Percentiles rank a stretch among this genome's conserved stretches.
Evolutionary conservation across 2,888 invertebrate species (phyloP).

Genomic region (Cephus rjabovi): DNA sequence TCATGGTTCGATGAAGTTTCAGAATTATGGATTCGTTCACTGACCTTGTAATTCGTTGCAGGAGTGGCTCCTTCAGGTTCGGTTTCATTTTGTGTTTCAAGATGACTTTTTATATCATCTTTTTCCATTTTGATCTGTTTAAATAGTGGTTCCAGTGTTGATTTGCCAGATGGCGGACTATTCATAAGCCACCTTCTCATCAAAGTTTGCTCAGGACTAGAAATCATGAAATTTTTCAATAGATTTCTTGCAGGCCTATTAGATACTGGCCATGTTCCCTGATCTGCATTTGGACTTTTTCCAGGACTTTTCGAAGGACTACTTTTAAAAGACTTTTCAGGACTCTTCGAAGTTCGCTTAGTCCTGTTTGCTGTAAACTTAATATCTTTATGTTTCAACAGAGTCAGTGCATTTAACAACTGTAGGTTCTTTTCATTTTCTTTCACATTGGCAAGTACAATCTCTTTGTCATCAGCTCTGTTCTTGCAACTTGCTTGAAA

Average conservation of each 20-base stretch:
- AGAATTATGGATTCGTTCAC: not conserved
- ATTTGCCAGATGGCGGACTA: not conserved
- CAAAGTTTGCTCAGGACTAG: not conserved
- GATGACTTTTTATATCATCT: not conserved
- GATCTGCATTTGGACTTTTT: not conserved
- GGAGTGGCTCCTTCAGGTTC: not conserved
- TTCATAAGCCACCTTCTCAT: not conserved
- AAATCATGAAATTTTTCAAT: not conserved
- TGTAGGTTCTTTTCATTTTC: not conserved
- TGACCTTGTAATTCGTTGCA: not conserved
- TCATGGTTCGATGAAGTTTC: not conserved
- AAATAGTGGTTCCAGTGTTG: not conserved
- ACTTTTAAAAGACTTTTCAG: not conserved
- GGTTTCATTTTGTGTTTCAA: not conserved
- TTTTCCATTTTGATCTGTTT: not conserved
- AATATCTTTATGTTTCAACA: not conserved
- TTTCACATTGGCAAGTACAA: not conserved
- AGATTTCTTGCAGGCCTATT: not conserved
- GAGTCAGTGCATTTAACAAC: not conserved
- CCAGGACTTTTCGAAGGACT: not conserved
- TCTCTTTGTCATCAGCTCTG: not conserved
- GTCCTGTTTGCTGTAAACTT: not conserved
- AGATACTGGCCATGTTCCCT: not conserved
- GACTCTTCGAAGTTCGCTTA: not conserved
- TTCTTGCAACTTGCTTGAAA: not conserved